phyloP scores from a whole-genome alignment of 1,140 invertebrate genomes.

The Gryon sp. region DNA sequence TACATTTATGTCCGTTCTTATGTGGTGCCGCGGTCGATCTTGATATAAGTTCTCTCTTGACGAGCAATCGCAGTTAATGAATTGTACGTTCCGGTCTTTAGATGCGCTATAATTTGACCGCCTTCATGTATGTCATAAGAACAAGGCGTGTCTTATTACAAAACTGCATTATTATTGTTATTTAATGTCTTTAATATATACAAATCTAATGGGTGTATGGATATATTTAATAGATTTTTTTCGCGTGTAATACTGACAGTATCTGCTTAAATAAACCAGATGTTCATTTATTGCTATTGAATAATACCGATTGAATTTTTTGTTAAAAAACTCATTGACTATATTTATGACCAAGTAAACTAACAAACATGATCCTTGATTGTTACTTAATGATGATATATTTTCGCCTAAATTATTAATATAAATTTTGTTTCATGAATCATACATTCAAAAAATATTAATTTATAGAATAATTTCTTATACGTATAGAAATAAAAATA shows the following conservation, averaged over 20 bases:
- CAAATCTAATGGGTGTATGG: constrained; percentile 31
- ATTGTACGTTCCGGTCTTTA: constrained; percentile 77
- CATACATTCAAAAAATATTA: too few relatives aligned
- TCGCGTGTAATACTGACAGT: constrained; percentile 8
- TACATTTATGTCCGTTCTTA: constrained; percentile 52
- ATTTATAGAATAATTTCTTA: too few relatives aligned
- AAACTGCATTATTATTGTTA: constrained; percentile 54
- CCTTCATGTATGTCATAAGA: constrained; percentile 63
- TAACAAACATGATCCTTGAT: too few relatives aligned
- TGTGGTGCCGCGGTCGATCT: constrained; percentile 54
- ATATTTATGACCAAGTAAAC: too few relatives aligned
- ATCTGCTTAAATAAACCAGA: constrained; percentile 7
- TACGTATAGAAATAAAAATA: too few relatives aligned
- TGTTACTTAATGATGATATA: too few relatives aligned
- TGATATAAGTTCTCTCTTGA: constrained; percentile 62
- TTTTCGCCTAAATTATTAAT: too few relatives aligned
- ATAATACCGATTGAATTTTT: too few relatives aligned
- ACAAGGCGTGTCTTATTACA: constrained; percentile 66
- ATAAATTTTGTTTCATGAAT: too few relatives aligned
- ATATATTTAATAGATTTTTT: constrained; percentile 48
- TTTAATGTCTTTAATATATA: constrained; percentile 49
- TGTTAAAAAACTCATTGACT: too few relatives aligned
- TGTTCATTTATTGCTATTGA: neutral
- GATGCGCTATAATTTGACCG: constrained; percentile 69
- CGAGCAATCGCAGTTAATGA: constrained; percentile 73